phyloP scores from a whole-genome alignment of 2,113 vertebrate genomes.

The Thalassoma bifasciatum region DNA sequence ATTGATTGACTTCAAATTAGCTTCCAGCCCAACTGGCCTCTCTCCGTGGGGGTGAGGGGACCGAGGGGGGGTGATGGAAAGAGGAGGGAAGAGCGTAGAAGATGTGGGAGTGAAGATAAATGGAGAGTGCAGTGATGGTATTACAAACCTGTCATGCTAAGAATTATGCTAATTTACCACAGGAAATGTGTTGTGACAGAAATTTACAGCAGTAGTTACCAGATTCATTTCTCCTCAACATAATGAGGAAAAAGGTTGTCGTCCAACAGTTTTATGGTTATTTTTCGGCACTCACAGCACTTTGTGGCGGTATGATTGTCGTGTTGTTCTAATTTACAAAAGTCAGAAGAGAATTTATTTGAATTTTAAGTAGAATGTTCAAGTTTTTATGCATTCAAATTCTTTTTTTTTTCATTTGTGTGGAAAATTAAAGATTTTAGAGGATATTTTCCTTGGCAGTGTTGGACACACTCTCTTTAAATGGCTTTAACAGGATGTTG shows the following conservation, averaged over 20 bases:
- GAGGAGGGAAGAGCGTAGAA: constrained; percentile 39
- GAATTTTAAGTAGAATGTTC: not conserved
- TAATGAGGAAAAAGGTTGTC: constrained; percentile 12
- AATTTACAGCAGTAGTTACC: not conserved
- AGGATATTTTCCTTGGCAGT: not conserved
- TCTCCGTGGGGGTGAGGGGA: constrained; percentile 49
- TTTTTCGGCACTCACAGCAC: not conserved
- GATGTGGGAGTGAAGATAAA: constrained; percentile 33
- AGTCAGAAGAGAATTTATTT: not conserved
- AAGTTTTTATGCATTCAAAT: no score
- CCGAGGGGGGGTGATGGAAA: constrained; percentile 39
- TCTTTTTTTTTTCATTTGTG: no score
- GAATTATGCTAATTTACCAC: constrained; percentile 12
- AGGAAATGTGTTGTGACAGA: constrained; percentile 10
- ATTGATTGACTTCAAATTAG: constrained; percentile 93
- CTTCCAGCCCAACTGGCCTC: constrained; percentile 74
- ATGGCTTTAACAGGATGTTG: not conserved
- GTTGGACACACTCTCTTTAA: not conserved
- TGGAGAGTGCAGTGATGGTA: constrained; percentile 23
- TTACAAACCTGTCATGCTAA: constrained; percentile 19
- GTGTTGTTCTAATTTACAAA: not conserved
- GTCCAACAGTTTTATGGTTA: constrained; percentile 3
- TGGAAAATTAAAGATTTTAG: not conserved
- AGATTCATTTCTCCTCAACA: not conserved
- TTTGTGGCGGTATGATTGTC: not conserved